Conservation (phyloP, 1,140 invertebrate genomes). For the Hyles euphorbiae region DNA sequence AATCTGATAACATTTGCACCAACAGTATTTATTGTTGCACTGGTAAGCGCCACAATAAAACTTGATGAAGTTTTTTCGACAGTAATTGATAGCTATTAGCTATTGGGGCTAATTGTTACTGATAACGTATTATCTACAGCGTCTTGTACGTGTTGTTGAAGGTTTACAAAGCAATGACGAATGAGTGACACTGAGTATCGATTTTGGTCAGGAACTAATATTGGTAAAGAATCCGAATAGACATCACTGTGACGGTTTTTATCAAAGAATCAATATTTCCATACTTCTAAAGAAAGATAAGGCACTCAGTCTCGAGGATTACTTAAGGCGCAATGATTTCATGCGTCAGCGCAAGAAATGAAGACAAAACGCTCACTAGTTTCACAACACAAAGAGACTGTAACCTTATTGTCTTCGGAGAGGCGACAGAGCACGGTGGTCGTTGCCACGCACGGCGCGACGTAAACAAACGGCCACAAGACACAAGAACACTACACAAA, state of each 20-base stretch:
- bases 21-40: conserved; percentile 2
- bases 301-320: conserved; percentile 42
- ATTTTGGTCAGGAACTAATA: no score
- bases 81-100: conserved; percentile 24
- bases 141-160: conserved; percentile 9
- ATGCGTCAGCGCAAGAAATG: conserved; percentile 40
- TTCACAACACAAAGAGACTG: conserved; percentile 50
- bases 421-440: conserved; percentile 14
- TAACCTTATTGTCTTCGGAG: conserved; percentile 24
- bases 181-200: no score
- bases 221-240: no score
- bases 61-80: conserved; percentile 5
- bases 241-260: no score
- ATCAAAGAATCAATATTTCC: background rate
- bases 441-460: conserved; percentile 30
- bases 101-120: conserved; percentile 32
- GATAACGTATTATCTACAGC: conserved; percentile 12
- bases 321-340: conserved; percentile 38
- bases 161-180: no score
- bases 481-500: conserved; percentile 45
- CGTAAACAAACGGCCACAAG: conserved; percentile 49
- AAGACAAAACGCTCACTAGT: conserved; percentile 31
- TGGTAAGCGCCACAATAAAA: conserved; percentile 4
- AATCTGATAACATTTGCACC: background rate
- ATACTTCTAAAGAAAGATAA: conserved; percentile 30